Percentiles rank a stretch among this genome's conserved stretches.
Conservation (phyloP, 1,140 invertebrate genomes). For the Megalopta genalis region DNA sequence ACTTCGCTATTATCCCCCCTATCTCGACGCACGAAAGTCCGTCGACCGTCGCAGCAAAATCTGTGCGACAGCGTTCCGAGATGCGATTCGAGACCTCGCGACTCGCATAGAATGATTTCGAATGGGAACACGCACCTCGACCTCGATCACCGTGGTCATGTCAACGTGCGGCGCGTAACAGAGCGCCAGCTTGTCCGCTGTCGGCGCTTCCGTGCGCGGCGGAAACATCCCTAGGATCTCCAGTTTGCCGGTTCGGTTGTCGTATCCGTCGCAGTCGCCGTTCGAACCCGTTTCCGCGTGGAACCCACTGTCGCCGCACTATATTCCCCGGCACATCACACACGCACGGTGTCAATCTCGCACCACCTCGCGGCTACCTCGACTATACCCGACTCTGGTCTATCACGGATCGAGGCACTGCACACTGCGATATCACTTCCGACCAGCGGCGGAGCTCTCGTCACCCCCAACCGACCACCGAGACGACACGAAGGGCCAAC, state of each 20-base stretch:
- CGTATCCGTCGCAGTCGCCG: slow-evolving; percentile 19
- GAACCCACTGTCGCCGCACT: slow-evolving; percentile 12
- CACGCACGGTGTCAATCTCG: slow-evolving; percentile 28
- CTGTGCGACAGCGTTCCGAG: too few species aligned
- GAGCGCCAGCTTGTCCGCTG: slow-evolving; percentile 78
- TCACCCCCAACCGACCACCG: too few species aligned
- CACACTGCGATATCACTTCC: slow-evolving; percentile 12
- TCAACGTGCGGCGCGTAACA: slow-evolving; percentile 79
- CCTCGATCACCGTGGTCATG: slow-evolving; percentile 79
- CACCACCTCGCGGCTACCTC: slow-evolving; percentile 10
- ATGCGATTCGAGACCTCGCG: too few species aligned
- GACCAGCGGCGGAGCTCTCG: too few species aligned
- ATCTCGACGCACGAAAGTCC: too few species aligned
- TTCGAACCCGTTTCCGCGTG: not conserved
- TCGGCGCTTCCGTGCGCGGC: slow-evolving; percentile 77
- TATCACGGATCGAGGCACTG: not conserved
- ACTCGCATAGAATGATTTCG: not conserved
- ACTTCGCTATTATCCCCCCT: too few species aligned
- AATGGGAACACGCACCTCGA: slow-evolving; percentile 74
- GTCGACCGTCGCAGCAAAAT: too few species aligned
- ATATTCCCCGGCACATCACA: slow-evolving; percentile 35
- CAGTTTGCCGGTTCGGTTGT: slow-evolving; percentile 69
- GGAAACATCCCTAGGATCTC: slow-evolving; percentile 79
- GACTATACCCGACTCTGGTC: not conserved
- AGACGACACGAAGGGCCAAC: too few species aligned